These are phyloP conservation scores for Thinocorus orbignyianus DNA, from an alignment of 2,113 vertebrate genomes.

Conservation along the genomic window DNA sequence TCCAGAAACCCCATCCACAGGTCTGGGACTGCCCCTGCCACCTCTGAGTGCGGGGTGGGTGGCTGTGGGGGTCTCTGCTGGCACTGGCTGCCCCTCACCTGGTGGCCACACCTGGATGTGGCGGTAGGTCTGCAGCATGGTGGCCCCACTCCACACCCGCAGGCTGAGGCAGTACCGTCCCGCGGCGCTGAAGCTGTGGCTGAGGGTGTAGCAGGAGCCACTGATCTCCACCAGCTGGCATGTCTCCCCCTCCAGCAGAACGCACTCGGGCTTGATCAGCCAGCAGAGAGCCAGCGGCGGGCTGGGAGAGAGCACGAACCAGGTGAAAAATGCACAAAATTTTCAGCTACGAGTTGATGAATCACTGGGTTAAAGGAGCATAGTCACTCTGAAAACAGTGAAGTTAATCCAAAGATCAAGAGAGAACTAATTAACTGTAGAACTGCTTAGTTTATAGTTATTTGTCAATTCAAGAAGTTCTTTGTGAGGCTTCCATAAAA, in stretches of 20 bases:
- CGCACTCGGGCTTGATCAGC: conserved; percentile 82
- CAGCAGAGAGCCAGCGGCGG: conserved; percentile 86
- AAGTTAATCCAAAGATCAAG: not conserved
- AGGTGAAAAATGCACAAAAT: not conserved
- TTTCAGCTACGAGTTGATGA: not conserved
- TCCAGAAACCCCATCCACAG: not conserved
- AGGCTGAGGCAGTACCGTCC: conserved; percentile 86
- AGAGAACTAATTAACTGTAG: not conserved
- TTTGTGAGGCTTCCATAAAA: not conserved
- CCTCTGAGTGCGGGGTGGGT: not conserved
- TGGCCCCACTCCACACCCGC: conserved; percentile 78
- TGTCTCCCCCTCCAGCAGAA: conserved; percentile 56
- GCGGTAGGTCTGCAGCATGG: conserved; percentile 80
- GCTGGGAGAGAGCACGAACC: conserved; percentile 47
- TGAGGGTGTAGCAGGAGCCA: conserved; percentile 77
- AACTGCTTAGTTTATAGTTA: not conserved
- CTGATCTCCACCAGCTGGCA: conserved; percentile 81
- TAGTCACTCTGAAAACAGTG: not conserved
- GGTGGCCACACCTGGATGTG: conserved; percentile 76
- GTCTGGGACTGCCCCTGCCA: not conserved
- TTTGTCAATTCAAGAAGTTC: not conserved
- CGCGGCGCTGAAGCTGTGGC: conserved; percentile 76
- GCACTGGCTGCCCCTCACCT: conserved; percentile 66
- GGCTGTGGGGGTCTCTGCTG: not conserved
- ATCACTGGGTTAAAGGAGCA: not conserved